Evolutionary conservation across 2,888 invertebrate genomes (phyloP), one percentile per base, ranked within the genome.

Genomic region (Teleogryllus oceanicus): DNA sequence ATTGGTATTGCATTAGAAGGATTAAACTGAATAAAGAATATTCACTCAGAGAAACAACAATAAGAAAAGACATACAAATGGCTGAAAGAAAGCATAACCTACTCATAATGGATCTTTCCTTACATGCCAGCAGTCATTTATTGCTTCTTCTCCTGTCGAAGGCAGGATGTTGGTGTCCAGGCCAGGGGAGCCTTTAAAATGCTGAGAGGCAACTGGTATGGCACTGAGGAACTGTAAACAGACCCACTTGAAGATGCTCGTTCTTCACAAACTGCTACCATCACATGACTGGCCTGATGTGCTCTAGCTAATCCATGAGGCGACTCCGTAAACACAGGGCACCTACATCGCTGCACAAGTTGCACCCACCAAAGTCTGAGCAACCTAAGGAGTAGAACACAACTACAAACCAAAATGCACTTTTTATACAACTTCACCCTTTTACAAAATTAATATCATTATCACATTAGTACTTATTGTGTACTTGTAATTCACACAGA

Each of bases 71-170:
- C 10, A 8, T 37, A 8, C 37, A 37, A 37, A 37, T 8, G 8
- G 8, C 37, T 37, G 37, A 37, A 62, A n/a, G 20, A 10, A 21
- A 78, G n/a, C 8, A 8, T 3, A n/a, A 51, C 84, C 84, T 84
- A 93, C 93, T 95, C 96, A 86, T 97, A 98, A 98, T 8, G 98
- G 97, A 88, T 98, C 97, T 87, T 97, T 96, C 97, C 89, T 96
- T 96, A 86, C 97, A 97, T 79, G 96, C 95, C 20, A 97, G 88
- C 83, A 98, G 89, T 85, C 97, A 90, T 95, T 96, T 95, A 97
- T 96, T 75, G 97, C 97, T 88, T 98, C 97, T 84, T 97, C 97
- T 11, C 97, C 96, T 5, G 95, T 96, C 77, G 94, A 92, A 0
- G 97, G 97, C 86, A 97, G 90, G 86, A 96, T 95, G 86, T 95